Evolutionary conservation across 2,797 vertebrate genomes (phyloP), one percentile per base, ranked within the genome.

Genomic region (Sebastiscus tertius): DNA sequence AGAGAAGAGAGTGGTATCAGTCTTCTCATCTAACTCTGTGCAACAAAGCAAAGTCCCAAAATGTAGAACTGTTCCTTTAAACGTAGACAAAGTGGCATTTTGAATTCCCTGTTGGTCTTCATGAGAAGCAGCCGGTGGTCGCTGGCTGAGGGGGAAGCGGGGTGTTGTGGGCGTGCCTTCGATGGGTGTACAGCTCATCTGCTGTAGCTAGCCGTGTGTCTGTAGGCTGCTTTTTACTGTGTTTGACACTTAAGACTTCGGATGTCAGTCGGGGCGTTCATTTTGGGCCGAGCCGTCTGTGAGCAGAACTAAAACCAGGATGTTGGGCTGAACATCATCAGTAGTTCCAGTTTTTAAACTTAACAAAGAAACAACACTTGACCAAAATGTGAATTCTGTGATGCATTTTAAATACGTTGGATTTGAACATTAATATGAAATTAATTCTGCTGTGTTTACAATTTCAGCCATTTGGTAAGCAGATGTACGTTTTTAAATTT

Each of bases 151-250:
- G 81, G 75, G 75, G 85, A 71, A 18, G 26, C 16, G 56, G 49
- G 7, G 64, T 78, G 87, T 79, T 63, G 89, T 87, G 83, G 90
- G 87, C 73, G 93, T 94, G 94, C 94, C 94, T 95, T 95, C 49
- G 86, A 85, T 92, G 90, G 88, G 92, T 81, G 79, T 74, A 6
- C 72, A 84, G 88, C 91, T 93, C 89, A 88, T 92, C 87, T 70
- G 89, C 89, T 87, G 86, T 91, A 89, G 89, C 87, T 86, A 81
- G 76, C 76, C 79, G 67, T 85, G 89, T 90, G 83, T 87, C 88
- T 73, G 83, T 90, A 84, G 75, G 82, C 88, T 78, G 88, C 89
- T 86, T 91, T 90, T 88, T 81, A 80, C 81, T 22, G 82, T 75
- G 79, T 78, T 79, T 55, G 54, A 90, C 76, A 58, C 70, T 72